Base-by-base conservation (phyloP, 2,797 vertebrate genomes). In the Sebastes cheni region DNA sequence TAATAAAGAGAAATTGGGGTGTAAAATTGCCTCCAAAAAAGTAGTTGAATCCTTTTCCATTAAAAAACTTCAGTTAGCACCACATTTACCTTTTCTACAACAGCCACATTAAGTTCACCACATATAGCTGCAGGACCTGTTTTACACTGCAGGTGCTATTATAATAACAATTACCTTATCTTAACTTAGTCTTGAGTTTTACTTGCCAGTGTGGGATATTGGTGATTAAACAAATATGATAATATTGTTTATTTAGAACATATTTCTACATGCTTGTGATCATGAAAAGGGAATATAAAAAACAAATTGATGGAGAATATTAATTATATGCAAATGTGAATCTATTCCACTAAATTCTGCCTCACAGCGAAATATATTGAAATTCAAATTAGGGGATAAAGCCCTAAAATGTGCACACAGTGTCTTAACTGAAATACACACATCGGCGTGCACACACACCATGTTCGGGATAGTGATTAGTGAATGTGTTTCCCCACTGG, bases 241-340 rank as follows among this genome's bases (percentile, higher is more conserved):
- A 77, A 90, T 77, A 67, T 59, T 85, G 39, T 83, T 79, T 72
- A 73, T 77, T 77, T 36, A 8, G 12, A 64, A 11, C 18, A 52
- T 67, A 7, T 22, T n/a, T 39, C 32, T 61, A 67, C 83, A 80
- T 25, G 22, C 23, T 65, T 81, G 52, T 10, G 55, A 82, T 87
- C 70, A 67, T 83, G 52, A 77, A 87, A 88, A 67, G 56, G 34
- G 8, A 52, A 80, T 66, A 34, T 27, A 54, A 74, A 74, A 23
- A 65, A 71, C 64, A 77, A 76, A 83, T 71, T 75, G 59, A 78
- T 65, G 65, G 22, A 16, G 76, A 89, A 80, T 86, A 78, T 90
- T 75, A 81, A 89, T 81, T 11, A 16, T 72, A 83, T 86, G 82
- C 59, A 80, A 88, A 91, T 90, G 30, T 56, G 46, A 84, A 75